Percentiles rank a stretch among this genome's conserved stretches.
These are phyloP conservation scores for Cerceris ruficornis DNA, from an alignment of 2,888 invertebrate genomes.

Conservation along the genomic window DNA sequence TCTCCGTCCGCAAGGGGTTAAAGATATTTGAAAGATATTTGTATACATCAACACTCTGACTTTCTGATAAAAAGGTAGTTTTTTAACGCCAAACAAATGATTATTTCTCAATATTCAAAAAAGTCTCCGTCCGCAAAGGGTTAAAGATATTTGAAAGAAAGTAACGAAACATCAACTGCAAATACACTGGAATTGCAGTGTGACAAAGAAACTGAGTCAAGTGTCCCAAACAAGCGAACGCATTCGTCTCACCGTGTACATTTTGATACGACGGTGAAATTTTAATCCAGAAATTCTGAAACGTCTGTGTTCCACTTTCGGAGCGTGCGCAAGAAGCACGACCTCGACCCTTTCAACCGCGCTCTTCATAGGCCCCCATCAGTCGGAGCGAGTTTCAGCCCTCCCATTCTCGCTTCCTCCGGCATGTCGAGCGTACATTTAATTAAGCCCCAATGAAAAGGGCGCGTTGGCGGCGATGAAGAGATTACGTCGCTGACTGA, in stretches of 20 bases:
- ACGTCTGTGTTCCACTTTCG: conserved; percentile 42
- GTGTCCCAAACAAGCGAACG: background rate
- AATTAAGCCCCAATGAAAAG: conserved; percentile 77
- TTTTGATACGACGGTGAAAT: background rate
- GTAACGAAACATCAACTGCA: too few relatives aligned
- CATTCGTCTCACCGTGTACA: conserved; percentile 8
- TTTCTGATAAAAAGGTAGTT: too few relatives aligned
- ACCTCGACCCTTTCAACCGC: conserved; percentile 61
- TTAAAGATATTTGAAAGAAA: too few relatives aligned
- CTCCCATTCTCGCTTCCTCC: conserved; percentile 62
- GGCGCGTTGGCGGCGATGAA: conserved; percentile 67
- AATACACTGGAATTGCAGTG: too few relatives aligned
- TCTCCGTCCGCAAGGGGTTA: too few relatives aligned
- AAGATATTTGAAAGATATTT: too few relatives aligned
- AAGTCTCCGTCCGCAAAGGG: too few relatives aligned
- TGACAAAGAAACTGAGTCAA: background rate
- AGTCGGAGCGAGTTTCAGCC: conserved; percentile 38
- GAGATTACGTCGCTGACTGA: conserved; percentile 57
- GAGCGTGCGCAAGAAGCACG: conserved; percentile 51
- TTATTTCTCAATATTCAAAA: too few relatives aligned
- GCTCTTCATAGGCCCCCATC: conserved; percentile 58
- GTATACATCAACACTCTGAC: too few relatives aligned
- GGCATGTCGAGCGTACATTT: conserved; percentile 68
- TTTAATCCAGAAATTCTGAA: conserved; percentile 53
- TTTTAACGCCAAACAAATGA: too few relatives aligned